These are phyloP conservation scores for Zosterops hypoxanthus DNA, from an alignment of 2,113 vertebrate species.

Conservation along the genomic window DNA sequence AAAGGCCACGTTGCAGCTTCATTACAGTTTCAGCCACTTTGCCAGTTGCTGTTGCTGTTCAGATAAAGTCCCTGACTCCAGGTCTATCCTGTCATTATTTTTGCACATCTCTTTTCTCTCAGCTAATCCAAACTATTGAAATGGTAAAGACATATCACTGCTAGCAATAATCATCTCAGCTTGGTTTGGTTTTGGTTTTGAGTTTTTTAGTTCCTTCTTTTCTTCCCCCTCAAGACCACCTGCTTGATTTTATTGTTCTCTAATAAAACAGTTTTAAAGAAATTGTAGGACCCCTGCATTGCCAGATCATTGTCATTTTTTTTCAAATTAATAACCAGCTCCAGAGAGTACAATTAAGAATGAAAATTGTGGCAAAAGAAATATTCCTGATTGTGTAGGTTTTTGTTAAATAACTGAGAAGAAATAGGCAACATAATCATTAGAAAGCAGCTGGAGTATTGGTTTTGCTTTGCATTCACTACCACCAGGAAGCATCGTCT, in stretches of 20 bases:
- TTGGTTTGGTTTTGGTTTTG: not conserved
- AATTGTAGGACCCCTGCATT: not conserved
- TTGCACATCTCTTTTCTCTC: not conserved
- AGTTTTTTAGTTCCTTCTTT: not conserved
- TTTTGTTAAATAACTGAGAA: conserved; percentile 43
- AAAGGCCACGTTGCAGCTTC: not conserved
- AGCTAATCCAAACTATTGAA: not conserved
- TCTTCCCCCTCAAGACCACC: not conserved
- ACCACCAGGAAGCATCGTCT: not conserved
- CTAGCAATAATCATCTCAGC: not conserved
- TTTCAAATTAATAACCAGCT: conserved; percentile 30
- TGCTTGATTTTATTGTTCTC: not conserved
- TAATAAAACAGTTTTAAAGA: conserved; percentile 42
- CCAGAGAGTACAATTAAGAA: conserved; percentile 35
- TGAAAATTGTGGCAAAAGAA: not conserved
- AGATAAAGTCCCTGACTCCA: not conserved
- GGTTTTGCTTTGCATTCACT: not conserved
- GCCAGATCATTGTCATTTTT: conserved; percentile 2
- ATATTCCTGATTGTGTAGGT: not conserved
- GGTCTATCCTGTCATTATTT: not conserved
- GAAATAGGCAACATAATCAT: conserved; percentile 1
- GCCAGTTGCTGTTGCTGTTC: not conserved
- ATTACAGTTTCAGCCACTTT: not conserved
- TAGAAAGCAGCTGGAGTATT: not conserved
- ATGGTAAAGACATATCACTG: not conserved